Base-by-base conservation (phyloP, 1,140 invertebrate genomes). In the Cataglyphis hispanica region DNA sequence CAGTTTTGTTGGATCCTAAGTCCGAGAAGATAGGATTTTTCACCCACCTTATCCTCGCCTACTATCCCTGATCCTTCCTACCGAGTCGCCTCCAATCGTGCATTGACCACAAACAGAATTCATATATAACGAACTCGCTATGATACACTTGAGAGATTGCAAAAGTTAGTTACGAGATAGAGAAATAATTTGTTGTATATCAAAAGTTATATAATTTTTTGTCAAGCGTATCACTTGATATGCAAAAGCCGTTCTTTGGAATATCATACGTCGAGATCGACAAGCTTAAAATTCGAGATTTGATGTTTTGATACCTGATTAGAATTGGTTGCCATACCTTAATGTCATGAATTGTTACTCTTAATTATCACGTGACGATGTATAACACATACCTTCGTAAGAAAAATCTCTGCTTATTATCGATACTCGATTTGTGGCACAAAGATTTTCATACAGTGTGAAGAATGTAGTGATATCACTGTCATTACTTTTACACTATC, bases 11-110 rank as follows among this genome's bases (percentile, higher is more conserved):
- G 84, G 69, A 70, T 78, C 80, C 75, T 88, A 91, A 85, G 92
- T 90, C 85, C 89, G 85, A 91, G 92, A 80, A 93, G 85, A 92
- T 87, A 93, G 87, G 88, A 94, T 93, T 93, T 92, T 89, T 93
- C 93, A 94, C 94, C 94, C 94, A 94, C 94, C 94, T 94, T 94
- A 84, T 93, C 91, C 91, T 86, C 92, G 92, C 93, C 92, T 90
- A 90, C 67, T 86, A 76, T 88, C 83, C 80, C 64, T 91, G 89
- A 87, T 86, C 89, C 89, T 86, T 76, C 64, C 70, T 90, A 91
- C 61, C 76, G 75, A 90, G 84, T 56, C 77, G 84, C 58, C 74
- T 89, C 86, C 81, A 87, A 90, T 90, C 34, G 89, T 86, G 86
- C 89, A 90, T 88, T 72, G 84, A 86, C 89, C 89, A 90, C 56